phyloP scores from a whole-genome alignment of 37 sponge, comb jelly and placozoan genomes.

The Ianthella basta region DNA sequence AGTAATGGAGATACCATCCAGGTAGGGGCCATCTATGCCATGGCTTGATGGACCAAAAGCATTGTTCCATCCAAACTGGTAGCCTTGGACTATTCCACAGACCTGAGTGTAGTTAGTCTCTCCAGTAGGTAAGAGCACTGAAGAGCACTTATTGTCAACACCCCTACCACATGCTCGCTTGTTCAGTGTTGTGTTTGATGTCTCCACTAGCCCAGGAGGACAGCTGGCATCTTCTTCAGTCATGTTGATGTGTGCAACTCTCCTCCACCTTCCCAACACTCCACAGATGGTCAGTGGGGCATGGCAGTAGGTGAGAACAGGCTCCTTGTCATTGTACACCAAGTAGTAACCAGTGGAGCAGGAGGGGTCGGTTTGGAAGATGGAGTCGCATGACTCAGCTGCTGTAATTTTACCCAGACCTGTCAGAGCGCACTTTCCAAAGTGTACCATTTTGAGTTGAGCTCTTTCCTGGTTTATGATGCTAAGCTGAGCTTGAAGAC shows the following conservation, averaged over 20 bases:
- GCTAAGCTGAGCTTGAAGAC: too few relatives aligned
- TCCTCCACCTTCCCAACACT: constrained; percentile 11
- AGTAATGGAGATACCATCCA: constrained; percentile 32
- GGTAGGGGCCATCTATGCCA: not conserved
- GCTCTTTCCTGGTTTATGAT: too few relatives aligned
- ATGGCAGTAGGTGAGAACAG: constrained; percentile 25
- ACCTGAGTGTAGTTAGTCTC: not conserved
- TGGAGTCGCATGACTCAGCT: constrained; percentile 11
- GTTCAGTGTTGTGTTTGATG: not conserved
- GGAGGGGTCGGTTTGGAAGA: constrained; percentile 15
- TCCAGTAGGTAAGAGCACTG: not conserved
- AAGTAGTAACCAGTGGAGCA: constrained; percentile 21
- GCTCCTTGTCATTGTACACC: not conserved
- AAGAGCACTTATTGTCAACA: constrained; percentile 4
- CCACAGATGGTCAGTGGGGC: constrained; percentile 17
- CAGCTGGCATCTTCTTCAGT: constrained; percentile 8
- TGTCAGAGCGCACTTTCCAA: too few relatives aligned
- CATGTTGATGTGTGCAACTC: constrained; percentile 33
- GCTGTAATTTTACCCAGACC: not conserved
- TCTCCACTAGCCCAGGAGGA: constrained; percentile 4
- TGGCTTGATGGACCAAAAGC: constrained; percentile 1
- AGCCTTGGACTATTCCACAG: constrained; percentile 20
- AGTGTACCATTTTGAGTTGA: too few relatives aligned
- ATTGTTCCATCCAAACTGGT: constrained; percentile 8
- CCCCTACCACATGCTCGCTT: constrained; percentile 25